These are phyloP conservation scores for Nesogale talazaci DNA, from an alignment of 2,113 vertebrate genomes.

Conservation along the genomic window DNA sequence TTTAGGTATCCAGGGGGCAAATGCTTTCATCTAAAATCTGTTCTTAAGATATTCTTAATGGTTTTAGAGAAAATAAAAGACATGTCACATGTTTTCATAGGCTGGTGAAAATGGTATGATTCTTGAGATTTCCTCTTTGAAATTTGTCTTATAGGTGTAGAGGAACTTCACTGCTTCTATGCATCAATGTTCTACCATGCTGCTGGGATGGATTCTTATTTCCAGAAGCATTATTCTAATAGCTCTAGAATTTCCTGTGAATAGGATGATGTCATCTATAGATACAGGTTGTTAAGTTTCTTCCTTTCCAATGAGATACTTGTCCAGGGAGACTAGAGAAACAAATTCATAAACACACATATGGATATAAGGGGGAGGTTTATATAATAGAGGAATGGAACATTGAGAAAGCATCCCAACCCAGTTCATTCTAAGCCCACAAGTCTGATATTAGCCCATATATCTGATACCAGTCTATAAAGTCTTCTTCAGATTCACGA, in stretches of 20 bases:
- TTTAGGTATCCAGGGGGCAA: conserved; percentile 60
- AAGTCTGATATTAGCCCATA: too few species aligned
- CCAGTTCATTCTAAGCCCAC: too few species aligned
- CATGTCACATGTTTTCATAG: not conserved
- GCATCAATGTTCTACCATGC: not conserved
- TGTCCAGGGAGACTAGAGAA: too few species aligned
- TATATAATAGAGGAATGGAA: too few species aligned
- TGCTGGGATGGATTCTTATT: not conserved
- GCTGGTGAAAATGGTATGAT: not conserved
- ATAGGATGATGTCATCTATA: not conserved
- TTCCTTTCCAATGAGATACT: not conserved
- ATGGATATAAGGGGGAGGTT: too few species aligned
- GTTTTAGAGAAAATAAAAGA: conserved; percentile 54
- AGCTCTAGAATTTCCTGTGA: not conserved
- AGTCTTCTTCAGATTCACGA: too few species aligned
- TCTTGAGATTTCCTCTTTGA: too few species aligned
- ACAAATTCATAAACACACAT: too few species aligned
- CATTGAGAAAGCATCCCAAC: too few species aligned
- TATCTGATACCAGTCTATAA: too few species aligned
- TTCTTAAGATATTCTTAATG: conserved; percentile 65
- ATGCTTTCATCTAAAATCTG: conserved; percentile 56
- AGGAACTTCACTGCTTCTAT: not conserved
- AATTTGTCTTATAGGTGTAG: not conserved
- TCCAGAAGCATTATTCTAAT: not conserved
- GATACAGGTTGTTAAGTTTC: not conserved